Evolutionary conservation across 2,888 invertebrate genomes (phyloP).

Genomic region (Leucophenga montana): DNA sequence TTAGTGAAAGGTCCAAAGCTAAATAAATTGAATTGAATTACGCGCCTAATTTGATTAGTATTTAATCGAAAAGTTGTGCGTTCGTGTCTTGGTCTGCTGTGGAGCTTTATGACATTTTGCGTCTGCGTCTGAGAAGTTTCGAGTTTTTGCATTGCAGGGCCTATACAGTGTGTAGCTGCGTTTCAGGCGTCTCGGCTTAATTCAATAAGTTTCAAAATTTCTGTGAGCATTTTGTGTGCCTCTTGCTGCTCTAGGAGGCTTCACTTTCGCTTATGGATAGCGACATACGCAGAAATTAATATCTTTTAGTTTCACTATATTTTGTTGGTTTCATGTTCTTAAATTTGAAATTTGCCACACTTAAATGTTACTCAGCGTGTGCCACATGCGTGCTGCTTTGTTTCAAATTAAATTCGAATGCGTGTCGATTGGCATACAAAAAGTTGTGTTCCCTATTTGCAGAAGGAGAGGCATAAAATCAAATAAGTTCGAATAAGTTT

Average conservation of each 20-base stretch:
- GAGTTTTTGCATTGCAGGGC: too few relatives aligned
- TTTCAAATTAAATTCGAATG: slow-evolving; percentile 11
- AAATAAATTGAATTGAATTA: slow-evolving; percentile 58
- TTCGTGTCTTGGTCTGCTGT: not conserved
- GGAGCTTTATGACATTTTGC: slow-evolving; percentile 8
- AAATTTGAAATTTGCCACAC: too few relatives aligned
- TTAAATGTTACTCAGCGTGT: slow-evolving; percentile 1
- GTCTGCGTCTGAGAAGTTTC: too few relatives aligned
- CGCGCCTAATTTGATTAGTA: slow-evolving; percentile 56
- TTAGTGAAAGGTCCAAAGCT: slow-evolving; percentile 33
- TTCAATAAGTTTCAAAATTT: slow-evolving; percentile 18
- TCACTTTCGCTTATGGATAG: not conserved
- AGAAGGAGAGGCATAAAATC: too few relatives aligned
- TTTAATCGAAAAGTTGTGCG: slow-evolving; percentile 51
- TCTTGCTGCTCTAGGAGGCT: not conserved
- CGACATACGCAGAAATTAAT: not conserved
- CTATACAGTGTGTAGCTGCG: not conserved
- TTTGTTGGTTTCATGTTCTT: slow-evolving; percentile 46
- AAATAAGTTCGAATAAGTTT: too few relatives aligned
- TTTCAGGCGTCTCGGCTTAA: slow-evolving; percentile 6
- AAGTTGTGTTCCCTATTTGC: too few relatives aligned
- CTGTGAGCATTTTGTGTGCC: not conserved
- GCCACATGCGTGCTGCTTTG: slow-evolving; percentile 37
- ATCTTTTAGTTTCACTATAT: not conserved
- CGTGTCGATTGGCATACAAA: not conserved